phyloP scores from a whole-genome alignment of 2,113 vertebrate species.

The Pantherophis guttatus region DNA sequence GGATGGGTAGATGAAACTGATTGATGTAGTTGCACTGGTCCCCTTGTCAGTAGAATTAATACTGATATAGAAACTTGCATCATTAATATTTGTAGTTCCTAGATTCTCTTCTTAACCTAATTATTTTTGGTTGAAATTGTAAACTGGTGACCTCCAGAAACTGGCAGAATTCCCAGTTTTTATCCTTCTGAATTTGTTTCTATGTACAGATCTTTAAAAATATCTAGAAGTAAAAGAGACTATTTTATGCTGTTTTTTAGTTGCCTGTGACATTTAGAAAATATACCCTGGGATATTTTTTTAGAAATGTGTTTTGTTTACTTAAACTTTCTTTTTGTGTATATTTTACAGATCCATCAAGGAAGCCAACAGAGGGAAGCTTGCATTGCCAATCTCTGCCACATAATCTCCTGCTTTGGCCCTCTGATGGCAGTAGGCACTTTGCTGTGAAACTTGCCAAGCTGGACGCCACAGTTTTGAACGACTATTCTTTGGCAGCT shows the following conservation, averaged over 20 bases:
- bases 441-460: constrained; percentile 89
- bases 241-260: not conserved
- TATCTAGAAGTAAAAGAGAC: not conserved
- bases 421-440: constrained; percentile 81
- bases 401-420: constrained; percentile 62
- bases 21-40: not conserved
- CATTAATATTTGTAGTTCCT: not conserved
- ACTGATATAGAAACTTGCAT: not conserved
- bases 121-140: not conserved
- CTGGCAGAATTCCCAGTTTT: not conserved
- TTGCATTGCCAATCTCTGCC: constrained; percentile 37
- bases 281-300: not conserved
- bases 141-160: not conserved
- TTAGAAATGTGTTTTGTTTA: not conserved
- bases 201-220: not conserved
- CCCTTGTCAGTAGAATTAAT: not conserved
- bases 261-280: not conserved
- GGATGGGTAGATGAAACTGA: not conserved
- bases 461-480: constrained; percentile 89
- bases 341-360: constrained; percentile 47
- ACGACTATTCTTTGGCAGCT: constrained; percentile 77
- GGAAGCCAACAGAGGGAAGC: constrained; percentile 7
- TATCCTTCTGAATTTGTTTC: not conserved
- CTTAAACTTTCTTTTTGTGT: constrained; percentile 23
- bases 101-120: too few species aligned